phyloP scores from a whole-genome alignment of 1,140 invertebrate species.

The Pomacea maculata region DNA sequence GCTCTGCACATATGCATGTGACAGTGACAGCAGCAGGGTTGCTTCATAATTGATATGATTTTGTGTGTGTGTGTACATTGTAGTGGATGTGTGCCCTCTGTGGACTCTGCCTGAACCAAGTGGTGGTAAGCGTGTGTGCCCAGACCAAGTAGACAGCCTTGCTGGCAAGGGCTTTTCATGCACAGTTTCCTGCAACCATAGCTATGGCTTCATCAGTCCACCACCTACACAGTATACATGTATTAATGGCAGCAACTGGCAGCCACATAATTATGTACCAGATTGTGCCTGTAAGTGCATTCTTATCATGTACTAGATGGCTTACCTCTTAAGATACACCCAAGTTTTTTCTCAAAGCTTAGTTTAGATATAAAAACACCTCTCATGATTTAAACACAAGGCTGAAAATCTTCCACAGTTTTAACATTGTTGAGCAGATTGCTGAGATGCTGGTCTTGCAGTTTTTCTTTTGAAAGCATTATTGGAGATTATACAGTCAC shows the following conservation, averaged over 20 bases:
- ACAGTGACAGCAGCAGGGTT: too few species aligned
- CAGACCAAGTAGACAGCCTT: not conserved
- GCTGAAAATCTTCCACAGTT: too few species aligned
- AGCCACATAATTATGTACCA: slow-evolving; percentile 29
- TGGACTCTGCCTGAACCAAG: slow-evolving; percentile 28
- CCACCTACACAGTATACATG: slow-evolving; percentile 30
- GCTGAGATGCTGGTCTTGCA: too few species aligned
- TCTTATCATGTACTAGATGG: too few species aligned
- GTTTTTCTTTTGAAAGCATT: too few species aligned
- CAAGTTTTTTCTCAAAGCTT: too few species aligned
- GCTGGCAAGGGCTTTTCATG: slow-evolving; percentile 17
- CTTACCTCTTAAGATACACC: not conserved
- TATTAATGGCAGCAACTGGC: slow-evolving; percentile 25
- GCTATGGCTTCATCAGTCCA: slow-evolving; percentile 20
- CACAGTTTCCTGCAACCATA: slow-evolving; percentile 20
- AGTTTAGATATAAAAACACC: too few species aligned
- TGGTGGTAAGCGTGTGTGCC: slow-evolving; percentile 10
- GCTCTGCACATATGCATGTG: too few species aligned
- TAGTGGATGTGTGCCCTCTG: slow-evolving; percentile 24
- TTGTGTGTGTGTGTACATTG: not conserved
- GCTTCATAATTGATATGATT: not conserved
- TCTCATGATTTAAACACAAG: too few species aligned
- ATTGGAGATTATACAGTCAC: too few species aligned
- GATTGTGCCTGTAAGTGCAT: slow-evolving; percentile 28
- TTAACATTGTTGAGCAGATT: too few species aligned